These are phyloP conservation scores for Helicoverpa assulta DNA, from an alignment of 2,888 invertebrate genomes.

Conservation along the genomic window DNA sequence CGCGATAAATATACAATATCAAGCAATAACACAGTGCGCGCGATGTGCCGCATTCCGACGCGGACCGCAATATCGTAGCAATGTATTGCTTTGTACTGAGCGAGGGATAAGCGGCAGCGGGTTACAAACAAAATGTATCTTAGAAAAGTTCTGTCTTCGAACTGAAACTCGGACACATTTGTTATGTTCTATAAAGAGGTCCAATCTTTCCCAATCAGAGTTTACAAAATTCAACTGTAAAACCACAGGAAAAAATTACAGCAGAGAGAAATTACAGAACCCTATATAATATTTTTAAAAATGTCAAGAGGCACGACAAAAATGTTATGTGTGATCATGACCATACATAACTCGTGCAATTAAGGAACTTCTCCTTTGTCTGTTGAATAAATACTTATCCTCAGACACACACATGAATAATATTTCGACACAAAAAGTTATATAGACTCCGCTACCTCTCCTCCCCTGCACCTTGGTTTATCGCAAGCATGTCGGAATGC, in stretches of 20 bases:
- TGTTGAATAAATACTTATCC: too few species aligned
- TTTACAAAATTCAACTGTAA: too few species aligned
- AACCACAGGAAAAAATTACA: too few species aligned
- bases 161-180: neutral
- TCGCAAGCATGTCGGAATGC: conserved; percentile 55
- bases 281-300: too few species aligned
- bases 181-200: neutral
- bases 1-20: conserved; percentile 40
- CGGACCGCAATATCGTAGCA: conserved; percentile 67
- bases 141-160: neutral
- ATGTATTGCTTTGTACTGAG: conserved; percentile 50
- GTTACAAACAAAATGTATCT: neutral
- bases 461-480: neutral
- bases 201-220: too few species aligned
- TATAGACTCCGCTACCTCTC: conserved; percentile 16
- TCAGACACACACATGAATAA: too few species aligned
- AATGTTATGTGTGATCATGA: too few species aligned
- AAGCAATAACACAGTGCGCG: conserved; percentile 57
- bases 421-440: neutral
- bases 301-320: too few species aligned
- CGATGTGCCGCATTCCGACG: conserved; percentile 58
- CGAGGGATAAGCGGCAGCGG: conserved; percentile 42
- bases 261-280: too few species aligned
- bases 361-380: too few species aligned
- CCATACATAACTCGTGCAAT: too few species aligned